Evolutionary conservation across 1,140 invertebrate species (phyloP).

Genomic region (Drosophila bocki): DNA sequence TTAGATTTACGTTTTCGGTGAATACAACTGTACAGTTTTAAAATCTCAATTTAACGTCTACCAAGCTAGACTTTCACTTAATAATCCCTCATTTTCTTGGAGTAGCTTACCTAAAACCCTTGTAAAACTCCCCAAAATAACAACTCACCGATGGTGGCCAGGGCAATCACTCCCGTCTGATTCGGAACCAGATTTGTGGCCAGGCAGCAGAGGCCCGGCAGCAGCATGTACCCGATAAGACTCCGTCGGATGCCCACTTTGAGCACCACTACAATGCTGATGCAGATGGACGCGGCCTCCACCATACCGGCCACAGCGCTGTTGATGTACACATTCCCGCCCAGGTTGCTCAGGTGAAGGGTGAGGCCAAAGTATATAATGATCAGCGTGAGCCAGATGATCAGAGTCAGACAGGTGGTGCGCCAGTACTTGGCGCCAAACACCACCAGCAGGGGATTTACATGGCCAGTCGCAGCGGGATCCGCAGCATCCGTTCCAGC

Average conservation of each 20-base stretch:
- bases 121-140: background rate
- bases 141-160: constrained; percentile 86
- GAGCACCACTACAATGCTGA: constrained; percentile 89
- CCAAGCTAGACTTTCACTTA: too few species aligned
- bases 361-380: constrained; percentile 90
- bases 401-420: constrained; percentile 88
- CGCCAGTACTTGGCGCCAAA: constrained; percentile 87
- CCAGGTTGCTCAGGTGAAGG: constrained; percentile 89
- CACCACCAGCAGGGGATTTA: constrained; percentile 87
- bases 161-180: constrained; percentile 85
- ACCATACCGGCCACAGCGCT: constrained; percentile 88
- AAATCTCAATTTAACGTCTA: too few species aligned
- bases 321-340: constrained; percentile 89
- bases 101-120: background rate
- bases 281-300: constrained; percentile 89
- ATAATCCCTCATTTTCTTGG: too few species aligned
- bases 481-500: background rate
- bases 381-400: constrained; percentile 90
- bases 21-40: too few species aligned
- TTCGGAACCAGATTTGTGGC: constrained; percentile 86
- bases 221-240: constrained; percentile 87
- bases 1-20: too few species aligned
- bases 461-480: constrained; percentile 36
- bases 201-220: constrained; percentile 88
- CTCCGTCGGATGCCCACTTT: constrained; percentile 89